Conservation (phyloP, 1,140 invertebrate species). For the Gryon sp. region DNA sequence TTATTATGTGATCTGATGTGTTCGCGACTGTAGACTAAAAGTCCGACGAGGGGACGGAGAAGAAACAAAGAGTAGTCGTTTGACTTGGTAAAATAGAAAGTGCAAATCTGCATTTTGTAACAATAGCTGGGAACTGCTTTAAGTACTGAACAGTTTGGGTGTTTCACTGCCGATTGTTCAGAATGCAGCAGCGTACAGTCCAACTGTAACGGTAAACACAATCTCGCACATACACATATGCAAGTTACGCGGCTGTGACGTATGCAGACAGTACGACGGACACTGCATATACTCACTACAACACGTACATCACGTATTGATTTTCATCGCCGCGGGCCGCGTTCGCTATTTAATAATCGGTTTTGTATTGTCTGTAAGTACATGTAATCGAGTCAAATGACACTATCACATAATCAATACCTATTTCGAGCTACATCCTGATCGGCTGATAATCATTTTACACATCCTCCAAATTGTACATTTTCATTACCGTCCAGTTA, state of each 20-base stretch:
- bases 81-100: conserved; percentile 52
- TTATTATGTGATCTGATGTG: conserved; percentile 1
- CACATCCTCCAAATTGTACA: conserved; percentile 43
- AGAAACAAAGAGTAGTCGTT: conserved; percentile 30
- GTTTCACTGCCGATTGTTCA: conserved; percentile 12
- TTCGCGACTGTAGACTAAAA: too few relatives aligned
- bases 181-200: neutral
- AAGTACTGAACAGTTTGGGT: conserved; percentile 1
- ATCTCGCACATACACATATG: neutral
- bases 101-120: conserved; percentile 38
- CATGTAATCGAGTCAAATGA: conserved; percentile 67
- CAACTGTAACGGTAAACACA: conserved; percentile 28
- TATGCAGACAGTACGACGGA: conserved; percentile 33
- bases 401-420: conserved; percentile 62
- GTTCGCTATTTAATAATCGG: conserved; percentile 66
- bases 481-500: conserved; percentile 47
- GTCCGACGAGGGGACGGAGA: too few relatives aligned
- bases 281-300: neutral
- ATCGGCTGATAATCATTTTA: conserved; percentile 53
- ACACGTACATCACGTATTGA: conserved; percentile 65
- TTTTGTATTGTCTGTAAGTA: conserved; percentile 66
- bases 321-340: conserved; percentile 67
- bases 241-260: neutral
- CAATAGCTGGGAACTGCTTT: conserved; percentile 26
- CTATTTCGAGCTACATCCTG: conserved; percentile 53